Evolutionary conservation across 1,140 invertebrate species (phyloP), one percentile per base, ranked within the genome.

Genomic region (Drosophila littoralis): DNA sequence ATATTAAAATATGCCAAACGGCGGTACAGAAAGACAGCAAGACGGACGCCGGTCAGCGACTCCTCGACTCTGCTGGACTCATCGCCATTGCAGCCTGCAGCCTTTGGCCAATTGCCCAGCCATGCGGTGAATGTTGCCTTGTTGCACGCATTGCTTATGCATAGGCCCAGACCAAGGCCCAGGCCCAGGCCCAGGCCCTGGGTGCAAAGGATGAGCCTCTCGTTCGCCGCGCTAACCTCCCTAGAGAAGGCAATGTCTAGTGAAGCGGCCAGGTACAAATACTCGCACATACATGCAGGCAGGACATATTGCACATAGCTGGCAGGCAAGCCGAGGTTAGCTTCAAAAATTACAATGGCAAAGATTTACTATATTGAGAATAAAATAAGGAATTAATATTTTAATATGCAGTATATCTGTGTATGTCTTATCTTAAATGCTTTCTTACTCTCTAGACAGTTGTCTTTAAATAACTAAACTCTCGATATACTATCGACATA

Each of bases 1-100:
- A 88, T 88, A 89, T 89, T 88, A 88, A 88, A 89, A 88, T 88
- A 88, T 88, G 84, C 80, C 84, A 88, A 80, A 83, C 77, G 79
- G 61, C 76, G 10, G 54, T 52, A 77, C 67, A 57, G 57, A 13
- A 33, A 12, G 28, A 35, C 60, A 51, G 13, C 17, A n/a, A n/a
- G 32, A 54, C 33, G 43, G 57, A 65, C 74, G 38, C 15, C 33
- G 50, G 52, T 28, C 42, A 66, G 40, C 22, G 22, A 28, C 22
- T 28, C 22, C 22, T 45, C 45, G 12, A 43, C 57, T 22, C 40
- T 28, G 22, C 22, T 28, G 22, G 33, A 46, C 52, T 35, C 51
- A 54, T 33, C 7, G 54, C 58, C 59, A 36, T 51, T 43, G 43
- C 65, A 61, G 83, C 79, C 76, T 38, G 43, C 65, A 61, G 83